These are phyloP conservation scores for Timema podura DNA, from an alignment of 2,888 invertebrate species.

Conservation along the genomic window DNA sequence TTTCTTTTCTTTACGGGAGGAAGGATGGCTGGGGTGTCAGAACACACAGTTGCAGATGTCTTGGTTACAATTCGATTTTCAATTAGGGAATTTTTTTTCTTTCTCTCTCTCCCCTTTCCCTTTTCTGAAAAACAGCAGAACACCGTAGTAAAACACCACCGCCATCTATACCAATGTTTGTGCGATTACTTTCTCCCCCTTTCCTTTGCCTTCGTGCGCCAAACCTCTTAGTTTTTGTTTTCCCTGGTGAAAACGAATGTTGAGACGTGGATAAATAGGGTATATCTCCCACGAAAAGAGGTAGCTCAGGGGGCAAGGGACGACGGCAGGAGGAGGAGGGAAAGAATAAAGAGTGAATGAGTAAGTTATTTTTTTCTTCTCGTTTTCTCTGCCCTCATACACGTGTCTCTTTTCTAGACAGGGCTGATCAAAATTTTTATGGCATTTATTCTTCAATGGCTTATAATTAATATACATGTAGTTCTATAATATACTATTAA, in stretches of 20 bases:
- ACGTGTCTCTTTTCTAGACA: background rate
- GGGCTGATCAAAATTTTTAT: background rate
- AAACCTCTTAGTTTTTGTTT: conserved; percentile 5
- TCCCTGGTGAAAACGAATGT: conserved; percentile 22
- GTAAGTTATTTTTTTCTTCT: conserved; percentile 13
- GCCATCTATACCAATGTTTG: conserved; percentile 18
- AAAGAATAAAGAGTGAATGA: background rate
- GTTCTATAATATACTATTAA: too few relatives aligned
- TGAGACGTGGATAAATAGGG: conserved; percentile 25
- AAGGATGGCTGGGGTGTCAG: background rate
- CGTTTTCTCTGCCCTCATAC: background rate
- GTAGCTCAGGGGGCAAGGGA: background rate
- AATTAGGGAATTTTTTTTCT: conserved; percentile 19
- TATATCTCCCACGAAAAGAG: conserved; percentile 18
- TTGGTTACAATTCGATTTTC: conserved; percentile 23
- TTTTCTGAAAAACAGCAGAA: background rate
- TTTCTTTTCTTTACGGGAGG: background rate
- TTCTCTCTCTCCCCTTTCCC: background rate
- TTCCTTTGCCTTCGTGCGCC: conserved; percentile 3
- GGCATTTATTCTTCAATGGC: too few relatives aligned
- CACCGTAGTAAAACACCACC: background rate
- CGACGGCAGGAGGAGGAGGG: background rate
- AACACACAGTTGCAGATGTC: conserved; percentile 14
- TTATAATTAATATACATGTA: too few relatives aligned
- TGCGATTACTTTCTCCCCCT: conserved; percentile 10